Evolutionary conservation across 2,888 invertebrate species (phyloP), one percentile per base, ranked within the genome.

Genomic region (Epirrhoe alternata): DNA sequence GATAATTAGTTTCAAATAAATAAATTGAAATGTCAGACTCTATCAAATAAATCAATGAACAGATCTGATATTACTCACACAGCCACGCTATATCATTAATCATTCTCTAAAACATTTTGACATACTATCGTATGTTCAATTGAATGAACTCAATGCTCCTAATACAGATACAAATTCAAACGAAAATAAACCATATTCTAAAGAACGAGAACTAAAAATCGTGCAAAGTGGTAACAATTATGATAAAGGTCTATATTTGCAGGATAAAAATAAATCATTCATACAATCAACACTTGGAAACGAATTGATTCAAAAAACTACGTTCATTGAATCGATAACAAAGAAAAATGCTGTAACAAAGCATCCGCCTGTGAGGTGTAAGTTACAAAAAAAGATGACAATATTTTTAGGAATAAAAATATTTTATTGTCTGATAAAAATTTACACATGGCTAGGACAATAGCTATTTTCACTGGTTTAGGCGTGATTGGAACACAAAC

Each of bases 251-350:
- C 61, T 64, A 67, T 67, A 66, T 68, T 75, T 57, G 74, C 63
- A 79, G 81, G 82, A 83, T 79, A 84, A 82, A 85, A 86, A 90
- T 89, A 89, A 90, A 90, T 90, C 89, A 90, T 88, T 89, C 86
- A 86, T 84, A 81, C 84, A 83, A 83, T 87, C 88, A 85, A 89
- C 89, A 90, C 89, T 89, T 87, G 77, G 81, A 81, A 86, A 79
- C 80, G 86, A 86, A 84, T 84, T 84, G 85, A 87, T 87, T 89
- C 83, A 83, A 86, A 89, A 88, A 89, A 87, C 85, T 86, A 86
- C 82, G 84, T 80, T 87, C 88, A 87, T 89, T 90, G 90, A 90
- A 89, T 90, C 82, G 83, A 82, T 87, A 87, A 92, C 90, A 91
- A 91, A 90, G 85, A 89, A 88, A 87, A 85, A 90, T 78, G 85